Conservation (phyloP, 2,888 invertebrate genomes). For the Caenorhabditis uteleia region DNA sequence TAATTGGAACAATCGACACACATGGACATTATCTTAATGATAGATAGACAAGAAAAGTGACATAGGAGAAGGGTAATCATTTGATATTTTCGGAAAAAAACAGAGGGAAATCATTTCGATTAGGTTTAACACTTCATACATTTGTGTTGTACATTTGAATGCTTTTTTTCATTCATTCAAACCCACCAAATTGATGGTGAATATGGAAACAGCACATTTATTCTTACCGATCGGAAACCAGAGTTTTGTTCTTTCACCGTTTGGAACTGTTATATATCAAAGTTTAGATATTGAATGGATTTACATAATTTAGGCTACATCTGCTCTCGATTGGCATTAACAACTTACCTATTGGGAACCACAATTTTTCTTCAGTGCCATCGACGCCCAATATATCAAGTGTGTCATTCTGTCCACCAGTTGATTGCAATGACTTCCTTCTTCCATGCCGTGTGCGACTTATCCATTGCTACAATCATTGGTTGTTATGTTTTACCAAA, state of each 20-base stretch:
- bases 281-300: neutral
- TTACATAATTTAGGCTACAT: conserved; percentile 2
- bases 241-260: conserved; percentile 43
- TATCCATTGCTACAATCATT: conserved; percentile 52
- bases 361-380: conserved; percentile 66
- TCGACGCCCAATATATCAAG: conserved; percentile 62
- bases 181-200: no score
- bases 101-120: neutral
- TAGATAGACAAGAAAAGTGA: neutral
- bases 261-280: conserved; percentile 31
- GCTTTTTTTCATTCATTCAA: no score
- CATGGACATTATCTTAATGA: neutral
- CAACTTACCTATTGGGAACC: conserved; percentile 68
- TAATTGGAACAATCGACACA: neutral
- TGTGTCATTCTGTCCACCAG: conserved; percentile 60
- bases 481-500: neutral
- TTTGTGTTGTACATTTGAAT: no score
- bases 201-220: no score
- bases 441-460: conserved; percentile 58
- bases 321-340: neutral
- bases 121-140: neutral
- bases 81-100: no score
- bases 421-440: conserved; percentile 65
- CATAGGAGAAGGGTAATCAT: neutral
- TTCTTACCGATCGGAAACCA: conserved; percentile 51